Percentiles rank a stretch among this genome's conserved stretches.
These are phyloP conservation scores for Myrmophylax atrothorax DNA, from an alignment of 2,113 vertebrate species.

Conservation along the genomic window DNA sequence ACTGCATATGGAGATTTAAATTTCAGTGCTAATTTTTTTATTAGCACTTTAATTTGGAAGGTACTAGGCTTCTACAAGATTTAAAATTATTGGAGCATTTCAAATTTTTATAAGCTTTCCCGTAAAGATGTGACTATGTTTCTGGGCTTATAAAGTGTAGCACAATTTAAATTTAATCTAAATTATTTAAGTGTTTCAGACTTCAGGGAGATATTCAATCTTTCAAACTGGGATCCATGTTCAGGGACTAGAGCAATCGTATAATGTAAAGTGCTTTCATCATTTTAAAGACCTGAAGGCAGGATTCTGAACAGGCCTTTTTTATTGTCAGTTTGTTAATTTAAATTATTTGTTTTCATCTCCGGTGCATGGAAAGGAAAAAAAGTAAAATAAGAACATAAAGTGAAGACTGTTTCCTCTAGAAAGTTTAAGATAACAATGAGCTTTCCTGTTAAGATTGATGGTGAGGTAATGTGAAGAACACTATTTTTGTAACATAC, in stretches of 20 bases:
- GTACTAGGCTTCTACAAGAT: slow-evolving; percentile 73
- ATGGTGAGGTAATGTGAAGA: neutral
- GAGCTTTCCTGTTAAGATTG: neutral
- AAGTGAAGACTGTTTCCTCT: neutral
- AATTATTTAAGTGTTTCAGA: slow-evolving; percentile 78
- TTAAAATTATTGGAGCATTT: slow-evolving; percentile 81
- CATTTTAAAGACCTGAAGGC: slow-evolving; percentile 39
- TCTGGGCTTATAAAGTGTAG: slow-evolving; percentile 70
- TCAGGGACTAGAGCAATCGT: slow-evolving; percentile 49
- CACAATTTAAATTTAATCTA: slow-evolving; percentile 77
- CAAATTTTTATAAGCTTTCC: slow-evolving; percentile 81
- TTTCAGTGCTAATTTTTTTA: slow-evolving; percentile 77
- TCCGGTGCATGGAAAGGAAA: neutral
- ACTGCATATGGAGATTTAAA: slow-evolving; percentile 72
- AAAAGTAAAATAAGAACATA: neutral
- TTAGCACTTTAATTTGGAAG: slow-evolving; percentile 77
- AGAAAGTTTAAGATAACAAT: neutral
- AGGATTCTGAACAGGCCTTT: slow-evolving; percentile 9
- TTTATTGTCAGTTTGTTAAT: slow-evolving; percentile 61
- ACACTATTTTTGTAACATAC: neutral
- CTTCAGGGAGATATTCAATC: slow-evolving; percentile 69
- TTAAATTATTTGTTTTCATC: slow-evolving; percentile 69
- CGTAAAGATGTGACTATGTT: slow-evolving; percentile 69
- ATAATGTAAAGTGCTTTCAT: slow-evolving; percentile 51
- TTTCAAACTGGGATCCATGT: slow-evolving; percentile 61